Evolutionary conservation across 2,797 vertebrate genomes (phyloP).

Genomic region (Lagocephalus sceleratus): DNA sequence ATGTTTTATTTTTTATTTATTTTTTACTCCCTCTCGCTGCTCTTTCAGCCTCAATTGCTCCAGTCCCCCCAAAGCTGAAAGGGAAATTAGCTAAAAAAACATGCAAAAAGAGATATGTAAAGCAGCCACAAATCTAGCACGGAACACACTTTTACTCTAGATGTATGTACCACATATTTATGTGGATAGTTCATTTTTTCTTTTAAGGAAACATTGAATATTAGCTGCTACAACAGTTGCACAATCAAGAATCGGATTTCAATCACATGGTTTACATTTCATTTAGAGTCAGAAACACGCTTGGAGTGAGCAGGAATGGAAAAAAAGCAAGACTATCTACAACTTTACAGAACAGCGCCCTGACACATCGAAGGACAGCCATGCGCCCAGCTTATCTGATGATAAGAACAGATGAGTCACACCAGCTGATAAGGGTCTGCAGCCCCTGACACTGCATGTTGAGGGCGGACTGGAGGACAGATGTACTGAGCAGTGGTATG

Average conservation of each 20-base stretch:
- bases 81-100: not conserved
- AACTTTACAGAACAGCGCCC: not conserved
- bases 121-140: not conserved
- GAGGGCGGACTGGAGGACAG: slow-evolving; percentile 26
- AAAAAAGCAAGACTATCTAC: no score
- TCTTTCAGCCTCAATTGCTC: slow-evolving; percentile 29
- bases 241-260: no score
- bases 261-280: no score
- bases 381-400: slow-evolving; percentile 18
- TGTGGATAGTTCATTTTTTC: no score
- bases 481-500: slow-evolving; percentile 15
- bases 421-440: slow-evolving; percentile 20
- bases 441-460: slow-evolving; percentile 17
- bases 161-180: no score
- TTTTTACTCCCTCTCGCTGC: not conserved
- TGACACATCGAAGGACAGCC: slow-evolving; percentile 18
- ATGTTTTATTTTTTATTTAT: not conserved
- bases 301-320: no score
- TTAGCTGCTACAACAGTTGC: not conserved
- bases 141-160: no score
- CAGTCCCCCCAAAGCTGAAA: slow-evolving; percentile 10
- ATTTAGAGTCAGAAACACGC: no score
- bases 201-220: no score
- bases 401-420: slow-evolving; percentile 36
- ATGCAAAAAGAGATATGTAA: not conserved